Percentiles rank a stretch among this genome's conserved stretches.
Conservation (phyloP, 2,113 vertebrate genomes). For the Sceloporus undulatus region DNA sequence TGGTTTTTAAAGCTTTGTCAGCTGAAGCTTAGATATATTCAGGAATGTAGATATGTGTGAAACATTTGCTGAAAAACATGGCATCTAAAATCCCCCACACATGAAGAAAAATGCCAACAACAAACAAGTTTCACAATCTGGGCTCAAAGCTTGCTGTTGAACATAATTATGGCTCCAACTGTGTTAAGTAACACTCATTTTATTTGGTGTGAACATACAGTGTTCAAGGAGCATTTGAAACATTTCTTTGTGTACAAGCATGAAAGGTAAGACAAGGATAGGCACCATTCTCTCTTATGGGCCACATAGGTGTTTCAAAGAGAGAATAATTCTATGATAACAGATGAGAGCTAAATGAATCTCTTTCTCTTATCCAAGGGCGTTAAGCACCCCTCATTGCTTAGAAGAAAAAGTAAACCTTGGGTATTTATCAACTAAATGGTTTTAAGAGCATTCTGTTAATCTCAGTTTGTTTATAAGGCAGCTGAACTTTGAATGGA, state of each 20-base stretch:
- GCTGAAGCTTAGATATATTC: conserved; percentile 9
- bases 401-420: fast-evolving
- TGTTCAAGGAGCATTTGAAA: conserved; percentile 11
- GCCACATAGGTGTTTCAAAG: background rate
- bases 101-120: conserved; percentile 38
- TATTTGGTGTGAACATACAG: background rate
- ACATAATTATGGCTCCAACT: conserved; percentile 46
- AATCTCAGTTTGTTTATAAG: background rate
- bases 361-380: background rate
- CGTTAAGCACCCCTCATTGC: background rate
- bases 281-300: background rate
- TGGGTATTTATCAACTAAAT: background rate
- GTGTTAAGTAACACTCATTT: conserved; percentile 40
- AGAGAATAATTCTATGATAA: background rate
- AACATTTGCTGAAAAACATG: conserved; percentile 46
- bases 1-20: background rate
- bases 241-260: background rate
- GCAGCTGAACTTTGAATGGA: background rate
- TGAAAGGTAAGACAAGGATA: background rate
- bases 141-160: conserved; percentile 41
- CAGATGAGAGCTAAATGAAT: background rate
- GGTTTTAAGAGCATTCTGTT: background rate
- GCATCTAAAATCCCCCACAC: background rate
- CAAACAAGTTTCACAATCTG: conserved; percentile 39
- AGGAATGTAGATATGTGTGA: conserved; percentile 10